These are phyloP conservation scores for Budorcas taxicolor DNA, from an alignment of 2,113 vertebrate species.

Conservation along the genomic window DNA sequence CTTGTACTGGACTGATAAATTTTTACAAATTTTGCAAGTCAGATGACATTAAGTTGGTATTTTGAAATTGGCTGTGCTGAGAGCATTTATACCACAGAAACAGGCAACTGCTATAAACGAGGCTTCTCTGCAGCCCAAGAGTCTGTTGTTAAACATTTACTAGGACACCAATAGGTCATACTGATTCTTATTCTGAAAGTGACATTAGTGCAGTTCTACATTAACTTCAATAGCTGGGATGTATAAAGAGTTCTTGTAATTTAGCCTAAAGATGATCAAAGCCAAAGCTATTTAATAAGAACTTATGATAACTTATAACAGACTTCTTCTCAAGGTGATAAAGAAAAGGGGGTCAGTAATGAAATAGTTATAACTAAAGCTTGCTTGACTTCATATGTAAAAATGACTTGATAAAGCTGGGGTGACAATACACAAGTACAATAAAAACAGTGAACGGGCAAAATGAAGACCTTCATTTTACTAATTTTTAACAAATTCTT, in stretches of 20 bases:
- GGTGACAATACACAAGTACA: not conserved
- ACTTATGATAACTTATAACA: not conserved
- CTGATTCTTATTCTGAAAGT: not conserved
- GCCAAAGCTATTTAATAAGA: not conserved
- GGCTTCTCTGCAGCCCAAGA: not conserved
- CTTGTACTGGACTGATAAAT: not conserved
- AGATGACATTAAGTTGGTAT: not conserved
- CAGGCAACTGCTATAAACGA: not conserved
- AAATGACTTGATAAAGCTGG: not conserved
- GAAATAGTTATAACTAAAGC: not conserved
- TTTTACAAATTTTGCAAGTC: slow-evolving; percentile 16
- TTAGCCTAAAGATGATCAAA: not conserved
- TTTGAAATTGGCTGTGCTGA: not conserved
- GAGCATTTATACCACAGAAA: not conserved
- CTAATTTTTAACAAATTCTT: not conserved
- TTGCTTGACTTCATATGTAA: not conserved
- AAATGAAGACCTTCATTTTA: not conserved
- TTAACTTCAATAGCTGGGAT: not conserved
- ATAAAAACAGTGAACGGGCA: not conserved
- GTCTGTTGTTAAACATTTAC: not conserved
- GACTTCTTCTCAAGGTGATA: not conserved
- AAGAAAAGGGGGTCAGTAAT: not conserved
- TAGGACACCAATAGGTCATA: not conserved
- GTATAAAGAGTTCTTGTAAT: not conserved
- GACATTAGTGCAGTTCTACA: not conserved